These are phyloP conservation scores for Zaprionus gabonicus DNA, from an alignment of 1,140 invertebrate genomes.

Conservation along the genomic window DNA sequence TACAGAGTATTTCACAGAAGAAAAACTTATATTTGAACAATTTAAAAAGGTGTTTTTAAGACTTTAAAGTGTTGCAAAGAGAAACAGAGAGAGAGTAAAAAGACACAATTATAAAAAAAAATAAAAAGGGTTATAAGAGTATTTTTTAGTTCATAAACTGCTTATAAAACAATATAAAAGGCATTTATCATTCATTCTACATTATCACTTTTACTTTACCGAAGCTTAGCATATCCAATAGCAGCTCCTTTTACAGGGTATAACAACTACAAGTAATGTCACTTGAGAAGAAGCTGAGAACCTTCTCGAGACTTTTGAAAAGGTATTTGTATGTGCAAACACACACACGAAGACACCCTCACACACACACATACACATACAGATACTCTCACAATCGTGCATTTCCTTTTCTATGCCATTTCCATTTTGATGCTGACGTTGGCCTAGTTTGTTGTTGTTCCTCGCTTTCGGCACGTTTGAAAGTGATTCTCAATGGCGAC, in stretches of 20 bases:
- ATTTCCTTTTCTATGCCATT: constrained; percentile 53
- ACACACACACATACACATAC: neutral
- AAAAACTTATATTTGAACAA: no score
- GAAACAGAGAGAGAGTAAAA: no score
- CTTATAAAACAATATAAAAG: neutral
- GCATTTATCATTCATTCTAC: neutral
- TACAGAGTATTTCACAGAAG: neutral
- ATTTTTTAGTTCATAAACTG: neutral
- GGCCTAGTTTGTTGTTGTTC: constrained; percentile 54
- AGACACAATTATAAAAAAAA: no score
- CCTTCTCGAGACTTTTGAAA: constrained; percentile 18
- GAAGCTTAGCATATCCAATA: neutral
- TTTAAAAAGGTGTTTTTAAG: no score
- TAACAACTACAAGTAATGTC: constrained; percentile 9
- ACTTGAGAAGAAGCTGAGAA: constrained; percentile 6
- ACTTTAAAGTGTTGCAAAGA: no score
- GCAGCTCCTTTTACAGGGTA: neutral
- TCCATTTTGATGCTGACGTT: constrained; percentile 53
- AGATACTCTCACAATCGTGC: constrained; percentile 8
- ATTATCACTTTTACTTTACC: neutral
- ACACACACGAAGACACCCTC: constrained; percentile 10
- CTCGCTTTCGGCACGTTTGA: constrained; percentile 48
- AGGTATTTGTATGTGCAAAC: constrained; percentile 20
- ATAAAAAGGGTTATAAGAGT: neutral
- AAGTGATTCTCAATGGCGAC: constrained; percentile 52